Evolutionary conservation across 2,888 invertebrate genomes (phyloP), one percentile per base, ranked within the genome.

Genomic region (Chrysotoxum bicinctum): DNA sequence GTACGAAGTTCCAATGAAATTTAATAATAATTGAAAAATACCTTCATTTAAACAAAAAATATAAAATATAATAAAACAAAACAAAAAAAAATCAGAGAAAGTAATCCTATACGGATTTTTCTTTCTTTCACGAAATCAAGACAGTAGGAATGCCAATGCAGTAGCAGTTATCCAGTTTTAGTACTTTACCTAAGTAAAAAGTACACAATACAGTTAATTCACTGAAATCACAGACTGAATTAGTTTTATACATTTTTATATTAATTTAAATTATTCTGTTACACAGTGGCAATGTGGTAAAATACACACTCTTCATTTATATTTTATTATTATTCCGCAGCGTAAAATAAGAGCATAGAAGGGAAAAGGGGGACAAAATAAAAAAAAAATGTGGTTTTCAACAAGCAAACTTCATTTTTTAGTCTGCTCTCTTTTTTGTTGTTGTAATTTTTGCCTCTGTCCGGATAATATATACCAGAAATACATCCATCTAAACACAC

Each of bases 21-120:
- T 56, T 19, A 35, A 52, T 56, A 26, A 30, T 32, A 40, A 35
- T 40, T 19, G 30, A 12, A 54, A 73, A 79, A 58, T 40, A 37
- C 12, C 10, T 19, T 35, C 48, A 56, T 40, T 26, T 26, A 35
- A 23, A 60, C 37, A 37, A 37, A 23, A 23, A 43, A 37, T n/a
- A n/a, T n/a, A 64, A 69, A 64, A 62, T 43, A 32, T n/a, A 40
- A n/a, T n/a, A n/a, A 40, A 40, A 40, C 2, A 40, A 32, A 19
- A 52, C 64, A 69, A 74, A 80, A 48, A 80, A 80, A 74, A 58
- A 62, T 37, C 26, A 54, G 81, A 81, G 70, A 81, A 81, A 81
- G 81, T 70, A 81, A 56, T 70, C 70, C 48, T 70, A 70, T 64
- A 64, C 70, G 35, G 52, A 62, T 64, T 64, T 50, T 64, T 74